These are phyloP conservation scores for Oryzias curvinotus DNA, from an alignment of 2,113 vertebrate genomes.

Conservation along the genomic window DNA sequence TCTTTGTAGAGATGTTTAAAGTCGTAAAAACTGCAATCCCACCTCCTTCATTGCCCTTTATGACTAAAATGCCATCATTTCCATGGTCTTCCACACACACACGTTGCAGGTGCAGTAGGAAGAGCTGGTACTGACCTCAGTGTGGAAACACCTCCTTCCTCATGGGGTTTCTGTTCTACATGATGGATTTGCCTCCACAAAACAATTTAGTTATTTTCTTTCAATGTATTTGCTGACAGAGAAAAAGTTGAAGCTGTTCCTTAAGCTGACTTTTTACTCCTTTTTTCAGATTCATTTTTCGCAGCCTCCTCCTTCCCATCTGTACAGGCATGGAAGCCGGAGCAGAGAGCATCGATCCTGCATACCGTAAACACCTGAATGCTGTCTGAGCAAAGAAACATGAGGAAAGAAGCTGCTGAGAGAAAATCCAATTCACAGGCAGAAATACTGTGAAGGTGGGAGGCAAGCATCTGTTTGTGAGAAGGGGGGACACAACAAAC, in stretches of 20 bases:
- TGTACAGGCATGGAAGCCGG: constrained; percentile 50
- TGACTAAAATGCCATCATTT: too few relatives aligned
- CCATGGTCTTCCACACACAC: too few relatives aligned
- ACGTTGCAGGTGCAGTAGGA: too few relatives aligned
- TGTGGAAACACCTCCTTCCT: too few relatives aligned
- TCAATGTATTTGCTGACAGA: constrained; percentile 14
- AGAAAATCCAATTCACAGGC: constrained; percentile 60
- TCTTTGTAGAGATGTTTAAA: too few relatives aligned
- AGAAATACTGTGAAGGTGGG: constrained; percentile 19
- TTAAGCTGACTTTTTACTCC: constrained; percentile 28
- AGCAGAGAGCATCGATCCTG: constrained; percentile 46
- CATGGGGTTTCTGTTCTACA: neutral
- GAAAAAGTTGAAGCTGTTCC: neutral
- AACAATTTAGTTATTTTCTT: constrained; percentile 1
- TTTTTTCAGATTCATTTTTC: neutral
- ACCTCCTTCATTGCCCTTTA: too few relatives aligned
- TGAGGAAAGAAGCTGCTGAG: constrained; percentile 54
- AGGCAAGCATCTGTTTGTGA: neutral
- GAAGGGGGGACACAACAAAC: neutral
- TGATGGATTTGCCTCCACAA: constrained; percentile 38
- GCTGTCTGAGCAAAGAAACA: constrained; percentile 33
- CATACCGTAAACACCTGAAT: constrained; percentile 72
- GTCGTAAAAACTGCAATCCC: too few relatives aligned
- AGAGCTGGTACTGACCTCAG: too few relatives aligned
- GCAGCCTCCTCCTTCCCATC: constrained; percentile 45